Conservation (phyloP, 2,113 vertebrate species). For the Micronycteris hirsuta region DNA sequence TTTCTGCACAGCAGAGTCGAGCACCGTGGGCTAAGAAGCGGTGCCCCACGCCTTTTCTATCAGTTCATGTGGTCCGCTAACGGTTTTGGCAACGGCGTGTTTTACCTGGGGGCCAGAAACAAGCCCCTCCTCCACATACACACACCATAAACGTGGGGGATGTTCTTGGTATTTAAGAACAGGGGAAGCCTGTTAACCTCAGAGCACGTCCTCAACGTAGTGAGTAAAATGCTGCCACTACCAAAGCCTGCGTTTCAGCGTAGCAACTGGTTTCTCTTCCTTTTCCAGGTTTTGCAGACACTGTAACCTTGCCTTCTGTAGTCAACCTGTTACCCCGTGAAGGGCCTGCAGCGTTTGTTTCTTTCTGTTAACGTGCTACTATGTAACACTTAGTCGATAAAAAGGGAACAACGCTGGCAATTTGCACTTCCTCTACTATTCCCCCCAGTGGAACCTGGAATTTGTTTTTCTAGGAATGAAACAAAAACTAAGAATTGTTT, state of each 20-base stretch:
- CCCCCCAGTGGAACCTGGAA: background rate
- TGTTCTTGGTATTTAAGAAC: background rate
- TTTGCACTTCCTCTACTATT: background rate
- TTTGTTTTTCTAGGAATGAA: background rate
- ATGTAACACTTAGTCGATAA: background rate
- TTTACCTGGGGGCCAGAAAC: background rate
- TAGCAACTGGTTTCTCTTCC: background rate
- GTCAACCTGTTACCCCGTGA: too few relatives aligned
- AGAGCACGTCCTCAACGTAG: rapidly evolving
- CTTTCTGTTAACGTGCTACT: background rate
- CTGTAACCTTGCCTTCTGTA: too few relatives aligned
- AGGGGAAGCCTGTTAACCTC: background rate
- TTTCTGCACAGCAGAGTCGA: background rate
- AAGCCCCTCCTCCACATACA: background rate
- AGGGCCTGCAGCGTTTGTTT: background rate
- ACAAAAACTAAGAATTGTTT: background rate
- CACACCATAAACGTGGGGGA: too few relatives aligned
- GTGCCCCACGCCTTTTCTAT: background rate
- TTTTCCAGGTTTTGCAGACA: background rate
- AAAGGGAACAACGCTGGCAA: background rate
- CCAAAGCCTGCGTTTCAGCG: background rate
- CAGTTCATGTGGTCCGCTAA: too few relatives aligned
- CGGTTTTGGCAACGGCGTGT: background rate
- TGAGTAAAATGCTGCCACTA: background rate
- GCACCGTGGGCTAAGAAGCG: background rate